These are phyloP conservation scores for Echinops telfairi DNA, from an alignment of 2,113 vertebrate species.

Conservation along the genomic window DNA sequence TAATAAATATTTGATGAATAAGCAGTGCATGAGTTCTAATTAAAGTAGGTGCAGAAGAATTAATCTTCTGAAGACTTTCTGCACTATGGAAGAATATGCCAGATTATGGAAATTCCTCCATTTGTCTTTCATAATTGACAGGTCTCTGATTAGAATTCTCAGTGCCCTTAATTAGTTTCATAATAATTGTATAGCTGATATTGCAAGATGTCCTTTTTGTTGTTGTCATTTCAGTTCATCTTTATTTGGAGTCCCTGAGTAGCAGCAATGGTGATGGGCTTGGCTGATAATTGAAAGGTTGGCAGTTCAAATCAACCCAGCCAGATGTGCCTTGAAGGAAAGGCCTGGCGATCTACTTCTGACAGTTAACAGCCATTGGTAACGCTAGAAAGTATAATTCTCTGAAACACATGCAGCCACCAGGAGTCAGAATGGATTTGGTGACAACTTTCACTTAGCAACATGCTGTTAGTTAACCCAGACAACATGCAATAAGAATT, in stretches of 20 bases:
- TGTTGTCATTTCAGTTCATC: neutral
- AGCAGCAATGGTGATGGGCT: neutral
- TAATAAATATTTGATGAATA: constrained; percentile 28
- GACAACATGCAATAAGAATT: constrained; percentile 29
- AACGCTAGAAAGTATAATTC: neutral
- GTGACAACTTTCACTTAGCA: neutral
- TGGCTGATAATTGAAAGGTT: neutral
- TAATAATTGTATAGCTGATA: constrained; percentile 1
- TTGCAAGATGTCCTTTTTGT: constrained; percentile 40
- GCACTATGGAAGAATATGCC: neutral
- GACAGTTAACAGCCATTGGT: neutral
- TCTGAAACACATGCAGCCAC: neutral
- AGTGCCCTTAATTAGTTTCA: constrained; percentile 54
- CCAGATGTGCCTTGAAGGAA: neutral
- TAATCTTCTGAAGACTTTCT: neutral
- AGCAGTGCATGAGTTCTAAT: neutral
- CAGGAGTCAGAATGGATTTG: neutral
- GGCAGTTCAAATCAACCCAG: neutral
- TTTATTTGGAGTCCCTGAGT: neutral
- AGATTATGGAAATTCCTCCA: neutral
- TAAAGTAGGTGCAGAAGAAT: neutral
- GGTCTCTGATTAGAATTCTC: constrained; percentile 57
- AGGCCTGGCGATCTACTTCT: neutral
- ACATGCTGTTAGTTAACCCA: constrained; percentile 45
- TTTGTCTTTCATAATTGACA: constrained; percentile 35